Conservation (phyloP, 2,113 vertebrate species). For the Malurus cyaneus region DNA sequence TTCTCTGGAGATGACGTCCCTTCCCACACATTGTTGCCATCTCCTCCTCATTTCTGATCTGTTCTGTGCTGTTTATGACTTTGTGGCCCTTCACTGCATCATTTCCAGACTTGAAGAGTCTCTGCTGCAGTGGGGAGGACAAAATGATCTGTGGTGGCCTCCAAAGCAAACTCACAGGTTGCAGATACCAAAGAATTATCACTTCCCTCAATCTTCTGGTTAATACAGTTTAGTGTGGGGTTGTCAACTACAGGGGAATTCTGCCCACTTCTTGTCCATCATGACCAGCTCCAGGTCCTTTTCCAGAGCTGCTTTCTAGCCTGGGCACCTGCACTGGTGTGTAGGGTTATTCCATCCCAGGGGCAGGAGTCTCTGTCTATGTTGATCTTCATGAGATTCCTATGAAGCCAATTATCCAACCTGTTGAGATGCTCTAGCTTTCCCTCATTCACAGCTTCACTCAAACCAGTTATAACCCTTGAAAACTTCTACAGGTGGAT, state of each 20-base stretch:
- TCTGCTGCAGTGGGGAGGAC: neutral
- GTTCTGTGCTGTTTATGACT: neutral
- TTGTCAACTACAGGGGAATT: fast-evolving
- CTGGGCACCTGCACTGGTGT: neutral
- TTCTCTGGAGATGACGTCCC: neutral
- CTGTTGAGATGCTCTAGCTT: neutral
- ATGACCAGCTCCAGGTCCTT: neutral
- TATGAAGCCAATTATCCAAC: neutral
- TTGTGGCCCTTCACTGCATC: neutral
- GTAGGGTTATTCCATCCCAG: neutral
- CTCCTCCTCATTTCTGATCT: neutral
- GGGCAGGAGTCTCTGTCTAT: neutral
- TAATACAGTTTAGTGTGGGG: neutral
- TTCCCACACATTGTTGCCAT: neutral
- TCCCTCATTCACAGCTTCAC: neutral
- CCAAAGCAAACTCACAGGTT: neutral
- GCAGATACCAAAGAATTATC: neutral
- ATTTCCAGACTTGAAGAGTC: neutral
- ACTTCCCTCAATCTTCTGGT: neutral
- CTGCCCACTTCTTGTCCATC: neutral
- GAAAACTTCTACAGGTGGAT: neutral
- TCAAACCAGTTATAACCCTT: neutral
- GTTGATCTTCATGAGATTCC: neutral
- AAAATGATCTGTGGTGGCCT: neutral
- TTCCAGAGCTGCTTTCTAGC: neutral